Evolutionary conservation across 2,888 invertebrate genomes (phyloP), one percentile per base, ranked within the genome.

Genomic region (Imbricaverruca yamaguchii): DNA sequence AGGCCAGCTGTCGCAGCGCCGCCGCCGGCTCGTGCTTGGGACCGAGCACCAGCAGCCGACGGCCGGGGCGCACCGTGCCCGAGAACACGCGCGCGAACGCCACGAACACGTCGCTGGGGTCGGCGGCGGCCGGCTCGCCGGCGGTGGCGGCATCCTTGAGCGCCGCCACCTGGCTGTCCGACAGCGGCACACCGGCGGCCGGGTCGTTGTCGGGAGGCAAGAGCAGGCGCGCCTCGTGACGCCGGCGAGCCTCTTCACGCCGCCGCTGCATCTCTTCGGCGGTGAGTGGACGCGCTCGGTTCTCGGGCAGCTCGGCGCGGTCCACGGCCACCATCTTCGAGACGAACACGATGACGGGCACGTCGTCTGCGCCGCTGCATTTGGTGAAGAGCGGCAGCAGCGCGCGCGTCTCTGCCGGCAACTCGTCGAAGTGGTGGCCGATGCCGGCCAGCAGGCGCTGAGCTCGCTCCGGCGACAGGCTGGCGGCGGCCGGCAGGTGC

Each of bases 11-110:
- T 83, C 87, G 87, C 65, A 91, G 86, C 81, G 90, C 89, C 83
- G 89, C 88, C 55, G 86, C 89, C 0, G 97, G 96, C 87, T 95
- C 92, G 87, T 97, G 95, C 87, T 95, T 95, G 1, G 96, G 95
- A 21, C 94, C 92, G 55, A 98, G 88, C 25, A 95, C 93, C 87
- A 91, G 97, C 10, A 98, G 81, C 81, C 81, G 77, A 59, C 15
- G 88, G 12, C 95, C 96, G 84, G 89, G 90, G 84, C 87, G 91
- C 63, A 98, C 87, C 81, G 90, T 92, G 6, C 98, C 98, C 87
- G 96, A 96, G 87, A 95, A 98, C 63, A 98, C 91, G 85, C 98
- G 91, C 25, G 96, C 96, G 89, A 98, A 95, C 0, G 96, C 98
- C 83, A 98, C 90, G 86, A 97, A 93, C 74, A 91, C 91, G 83